These are phyloP conservation scores for Molossus molossus DNA, from an alignment of 2,797 vertebrate genomes.

Conservation along the genomic window DNA sequence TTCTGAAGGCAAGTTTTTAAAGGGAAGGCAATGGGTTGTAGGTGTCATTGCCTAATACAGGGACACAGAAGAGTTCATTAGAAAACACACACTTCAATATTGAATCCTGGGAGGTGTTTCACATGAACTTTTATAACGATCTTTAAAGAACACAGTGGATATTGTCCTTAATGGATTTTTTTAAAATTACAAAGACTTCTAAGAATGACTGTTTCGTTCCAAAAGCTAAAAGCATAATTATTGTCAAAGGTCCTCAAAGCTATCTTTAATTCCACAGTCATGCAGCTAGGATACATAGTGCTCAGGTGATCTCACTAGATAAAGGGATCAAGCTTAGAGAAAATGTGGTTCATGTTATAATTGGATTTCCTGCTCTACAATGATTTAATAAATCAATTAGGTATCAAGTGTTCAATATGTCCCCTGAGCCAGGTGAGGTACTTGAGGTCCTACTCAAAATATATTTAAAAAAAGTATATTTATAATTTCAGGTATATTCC, in stretches of 20 bases:
- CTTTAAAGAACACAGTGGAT: constrained; percentile 47
- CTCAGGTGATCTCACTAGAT: constrained; percentile 42
- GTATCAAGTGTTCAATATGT: background rate
- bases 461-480: background rate
- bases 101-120: constrained; percentile 42
- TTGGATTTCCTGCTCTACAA: constrained; percentile 59
- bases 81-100: background rate
- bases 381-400: constrained; percentile 65
- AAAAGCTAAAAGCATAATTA: constrained; percentile 63
- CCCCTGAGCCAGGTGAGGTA: background rate
- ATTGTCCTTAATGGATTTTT: constrained; percentile 19
- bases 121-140: background rate
- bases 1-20: constrained; percentile 5
- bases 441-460: constrained; percentile 14
- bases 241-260: constrained; percentile 18
- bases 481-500: background rate
- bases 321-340: constrained; percentile 62
- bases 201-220: constrained; percentile 35
- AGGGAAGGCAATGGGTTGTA: background rate
- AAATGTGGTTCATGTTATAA: constrained; percentile 56
- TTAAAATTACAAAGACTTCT: constrained; percentile 13
- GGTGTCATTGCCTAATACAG: constrained; percentile 22
- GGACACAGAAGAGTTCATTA: background rate
- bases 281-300: background rate
- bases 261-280: constrained; percentile 42